phyloP scores from a whole-genome alignment of 2,888 invertebrate genomes.

The Tetheella fluctuosa region DNA sequence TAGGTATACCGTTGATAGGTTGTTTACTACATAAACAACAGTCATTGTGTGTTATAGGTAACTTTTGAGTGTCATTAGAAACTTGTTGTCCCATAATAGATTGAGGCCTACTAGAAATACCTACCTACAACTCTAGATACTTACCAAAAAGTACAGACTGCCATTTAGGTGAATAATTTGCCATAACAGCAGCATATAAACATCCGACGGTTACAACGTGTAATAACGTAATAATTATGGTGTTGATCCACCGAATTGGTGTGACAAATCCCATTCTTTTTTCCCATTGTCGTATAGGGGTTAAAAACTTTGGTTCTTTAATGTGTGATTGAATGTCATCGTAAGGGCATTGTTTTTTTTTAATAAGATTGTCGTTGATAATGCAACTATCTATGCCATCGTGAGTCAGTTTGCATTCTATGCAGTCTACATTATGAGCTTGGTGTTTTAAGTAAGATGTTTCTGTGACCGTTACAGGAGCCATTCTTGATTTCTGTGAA shows the following conservation, averaged over 20 bases:
- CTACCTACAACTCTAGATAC: slow-evolving; percentile 57
- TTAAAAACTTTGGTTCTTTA: slow-evolving; percentile 50
- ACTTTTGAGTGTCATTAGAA: too few species aligned
- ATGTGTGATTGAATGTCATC: slow-evolving; percentile 40
- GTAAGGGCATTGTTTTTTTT: slow-evolving; percentile 35
- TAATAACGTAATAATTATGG: slow-evolving; percentile 79
- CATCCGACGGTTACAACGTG: slow-evolving; percentile 65
- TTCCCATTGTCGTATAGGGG: slow-evolving; percentile 60
- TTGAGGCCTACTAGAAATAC: too few species aligned
- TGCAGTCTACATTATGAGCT: slow-evolving; percentile 16
- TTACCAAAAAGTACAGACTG: slow-evolving; percentile 85
- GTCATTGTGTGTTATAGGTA: too few species aligned
- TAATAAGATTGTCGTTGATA: slow-evolving; percentile 23
- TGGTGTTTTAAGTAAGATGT: slow-evolving; percentile 35
- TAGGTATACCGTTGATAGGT: too few species aligned
- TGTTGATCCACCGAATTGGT: slow-evolving; percentile 86
- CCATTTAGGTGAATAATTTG: slow-evolving; percentile 57
- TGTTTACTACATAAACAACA: too few species aligned
- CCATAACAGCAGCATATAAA: slow-evolving; percentile 48
- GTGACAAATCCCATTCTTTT: slow-evolving; percentile 79
- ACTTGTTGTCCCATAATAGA: too few species aligned
- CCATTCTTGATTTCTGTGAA: slow-evolving; percentile 45
- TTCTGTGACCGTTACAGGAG: slow-evolving; percentile 44
- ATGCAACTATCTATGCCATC: slow-evolving; percentile 21
- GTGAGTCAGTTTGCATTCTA: slow-evolving; percentile 35